phyloP scores from a whole-genome alignment of 2,797 vertebrate genomes.

The Sebastiscus tertius region DNA sequence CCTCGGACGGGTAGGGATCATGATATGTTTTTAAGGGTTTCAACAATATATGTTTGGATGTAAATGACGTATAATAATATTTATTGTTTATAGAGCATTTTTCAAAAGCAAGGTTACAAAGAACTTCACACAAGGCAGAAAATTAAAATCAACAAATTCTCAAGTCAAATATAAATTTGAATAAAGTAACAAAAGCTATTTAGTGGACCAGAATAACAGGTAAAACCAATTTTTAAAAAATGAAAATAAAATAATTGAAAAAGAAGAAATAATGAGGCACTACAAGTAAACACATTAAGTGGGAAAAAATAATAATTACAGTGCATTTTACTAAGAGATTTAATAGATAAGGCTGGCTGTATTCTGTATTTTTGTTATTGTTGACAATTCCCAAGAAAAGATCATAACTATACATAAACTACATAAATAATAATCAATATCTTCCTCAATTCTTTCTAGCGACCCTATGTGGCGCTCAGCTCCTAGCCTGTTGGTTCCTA shows the following conservation, averaged over 20 bases:
- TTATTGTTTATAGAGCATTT: background rate
- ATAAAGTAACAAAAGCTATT: background rate
- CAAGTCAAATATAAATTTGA: background rate
- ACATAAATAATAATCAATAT: background rate
- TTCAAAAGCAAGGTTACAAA: background rate
- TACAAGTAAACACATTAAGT: no score
- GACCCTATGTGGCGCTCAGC: background rate
- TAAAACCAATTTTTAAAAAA: background rate
- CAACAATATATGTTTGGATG: background rate
- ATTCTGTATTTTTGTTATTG: background rate
- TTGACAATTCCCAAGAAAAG: background rate
- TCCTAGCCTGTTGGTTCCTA: background rate
- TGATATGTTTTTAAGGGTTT: constrained; percentile 8
- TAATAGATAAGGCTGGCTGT: background rate
- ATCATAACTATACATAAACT: background rate
- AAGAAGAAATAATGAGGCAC: no score
- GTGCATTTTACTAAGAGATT: background rate
- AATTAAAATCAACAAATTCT: background rate
- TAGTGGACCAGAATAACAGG: background rate
- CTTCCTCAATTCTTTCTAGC: no score
- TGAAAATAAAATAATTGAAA: no score
- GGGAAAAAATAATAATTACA: no score
- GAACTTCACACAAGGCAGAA: background rate
- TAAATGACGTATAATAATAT: background rate
- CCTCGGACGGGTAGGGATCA: constrained; percentile 85